Evolutionary conservation across 2,797 vertebrate genomes (phyloP).

Genomic region (Decapterus maruadsi): DNA sequence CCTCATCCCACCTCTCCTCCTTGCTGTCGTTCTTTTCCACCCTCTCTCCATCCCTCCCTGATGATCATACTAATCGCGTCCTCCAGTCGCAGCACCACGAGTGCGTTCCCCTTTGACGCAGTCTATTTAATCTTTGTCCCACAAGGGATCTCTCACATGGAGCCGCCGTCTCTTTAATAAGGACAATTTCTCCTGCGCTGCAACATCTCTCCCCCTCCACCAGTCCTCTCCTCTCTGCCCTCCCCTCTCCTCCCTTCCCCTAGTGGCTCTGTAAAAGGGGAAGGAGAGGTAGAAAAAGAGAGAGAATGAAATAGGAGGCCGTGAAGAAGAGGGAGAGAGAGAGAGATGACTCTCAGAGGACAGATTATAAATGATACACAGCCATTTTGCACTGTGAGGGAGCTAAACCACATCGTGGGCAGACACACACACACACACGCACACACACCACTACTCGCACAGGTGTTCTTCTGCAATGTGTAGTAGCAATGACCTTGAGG

Average conservation of each 20-base stretch:
- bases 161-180: slow-evolving; percentile 84
- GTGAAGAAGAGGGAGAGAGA: slow-evolving; percentile 26
- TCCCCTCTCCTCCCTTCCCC: slow-evolving; percentile 58
- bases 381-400: slow-evolving; percentile 71
- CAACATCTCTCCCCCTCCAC: slow-evolving; percentile 61
- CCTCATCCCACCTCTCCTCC: slow-evolving; percentile 47
- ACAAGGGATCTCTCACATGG: slow-evolving; percentile 83
- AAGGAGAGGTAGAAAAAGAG: slow-evolving; percentile 64
- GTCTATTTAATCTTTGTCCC: slow-evolving; percentile 87
- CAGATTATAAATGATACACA: slow-evolving; percentile 84
- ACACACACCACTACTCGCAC: slow-evolving; percentile 46
- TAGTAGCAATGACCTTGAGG: slow-evolving; percentile 73
- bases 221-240: slow-evolving; percentile 55
- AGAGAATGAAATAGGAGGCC: slow-evolving; percentile 65
- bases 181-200: slow-evolving; percentile 82
- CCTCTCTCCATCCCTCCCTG: slow-evolving; percentile 51
- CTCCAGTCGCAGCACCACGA: slow-evolving; percentile 68
- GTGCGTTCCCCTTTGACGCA: slow-evolving; percentile 81
- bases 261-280: slow-evolving; percentile 67
- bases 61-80: slow-evolving; percentile 82
- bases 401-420: slow-evolving; percentile 50
- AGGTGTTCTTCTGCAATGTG: slow-evolving; percentile 62
- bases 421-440: not conserved
- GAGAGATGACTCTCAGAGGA: slow-evolving; percentile 75
- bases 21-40: slow-evolving; percentile 39